These are phyloP conservation scores for Asobara japonica DNA, from an alignment of 1,140 invertebrate species.

Conservation along the genomic window DNA sequence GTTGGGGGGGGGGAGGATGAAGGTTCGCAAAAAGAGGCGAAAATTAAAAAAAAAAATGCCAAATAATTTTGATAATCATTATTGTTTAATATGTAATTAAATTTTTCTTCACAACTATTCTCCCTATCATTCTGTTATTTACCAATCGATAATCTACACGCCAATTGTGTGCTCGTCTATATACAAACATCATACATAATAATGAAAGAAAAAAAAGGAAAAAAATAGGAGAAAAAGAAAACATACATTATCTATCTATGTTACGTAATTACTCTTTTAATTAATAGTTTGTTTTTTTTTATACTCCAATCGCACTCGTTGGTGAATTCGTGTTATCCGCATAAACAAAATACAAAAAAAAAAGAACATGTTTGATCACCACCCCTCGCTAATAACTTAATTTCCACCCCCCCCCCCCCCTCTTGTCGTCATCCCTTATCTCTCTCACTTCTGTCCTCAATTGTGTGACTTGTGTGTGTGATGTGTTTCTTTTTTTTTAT, in stretches of 20 bases:
- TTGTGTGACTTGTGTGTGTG: conserved; percentile 11
- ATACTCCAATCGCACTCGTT: not conserved
- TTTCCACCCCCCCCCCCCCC: not conserved
- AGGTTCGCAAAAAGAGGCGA: no score
- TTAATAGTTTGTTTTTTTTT: conserved; percentile 2
- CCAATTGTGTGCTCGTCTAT: conserved; percentile 16
- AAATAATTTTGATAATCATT: conserved; percentile 23
- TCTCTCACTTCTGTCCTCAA: conserved; percentile 3
- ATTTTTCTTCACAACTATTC: conserved; percentile 20
- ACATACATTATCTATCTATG: conserved; percentile 13
- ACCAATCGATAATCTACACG: not conserved
- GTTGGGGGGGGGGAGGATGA: no score
- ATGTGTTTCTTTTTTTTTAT: not conserved
- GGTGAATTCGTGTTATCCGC: not conserved
- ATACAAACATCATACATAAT: conserved; percentile 22
- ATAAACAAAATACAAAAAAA: conserved; percentile 1
- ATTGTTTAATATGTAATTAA: conserved; percentile 14
- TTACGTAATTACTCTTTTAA: not conserved
- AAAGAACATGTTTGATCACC: no score
- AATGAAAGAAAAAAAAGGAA: not conserved
- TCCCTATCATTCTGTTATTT: not conserved
- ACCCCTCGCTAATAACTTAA: not conserved
- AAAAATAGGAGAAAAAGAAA: conserved; percentile 1
- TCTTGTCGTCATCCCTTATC: no score
- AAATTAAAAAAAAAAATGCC: not conserved